Evolutionary conservation across 2,888 invertebrate species (phyloP), one percentile per base, ranked within the genome.

Genomic region (Allygus modestus): DNA sequence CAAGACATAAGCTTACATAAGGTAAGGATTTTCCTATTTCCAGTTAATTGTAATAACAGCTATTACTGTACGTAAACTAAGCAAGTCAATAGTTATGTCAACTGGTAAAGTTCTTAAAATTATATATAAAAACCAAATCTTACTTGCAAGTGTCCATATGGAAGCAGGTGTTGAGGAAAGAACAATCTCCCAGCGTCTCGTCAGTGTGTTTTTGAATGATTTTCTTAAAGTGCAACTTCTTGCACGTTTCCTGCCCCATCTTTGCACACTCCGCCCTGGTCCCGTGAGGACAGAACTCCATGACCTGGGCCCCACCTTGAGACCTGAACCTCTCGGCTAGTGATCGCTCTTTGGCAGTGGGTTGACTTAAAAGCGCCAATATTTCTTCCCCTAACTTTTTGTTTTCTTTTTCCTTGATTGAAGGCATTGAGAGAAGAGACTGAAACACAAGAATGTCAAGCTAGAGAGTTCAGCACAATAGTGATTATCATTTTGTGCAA

Each of bases 131-230:
- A 37, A 37, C 37, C 37, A 37, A 33, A 58, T 20, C 73, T 90
- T 89, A 95, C 94, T 98, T 98, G 94, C 99, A 99, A 54, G 97
- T 97, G 88, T 99, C 98, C 98, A 99, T 99, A 90, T 99, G 99
- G 90, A 99, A 99, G 90, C 99, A 99, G 0, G 99, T 99, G 90
- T 99, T 99, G 1, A 99, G 92, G 90, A 99, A 99, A 23, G 98
- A 98, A 90, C 99, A 99, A 90, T 99, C 99, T 0, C 99, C 99
- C 0, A 99, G 92, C 0, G 96, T 94, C 91, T 98, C 98, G 89
- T 98, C 98, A 0, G 99, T 99, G 89, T 99, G 99, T 82, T 95
- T 93, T 90, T 97, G 98, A 86, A 99, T 98, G 86, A 99, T 99
- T 92, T 99, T 99, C 90, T 97, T 96, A 90, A 99, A 99, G 91